A percentile compares a stretch with the other conserved stretches of the same genome.
Conservation (phyloP, 92 coral and sea anemone species). For the Siderastrea siderea region DNA sequence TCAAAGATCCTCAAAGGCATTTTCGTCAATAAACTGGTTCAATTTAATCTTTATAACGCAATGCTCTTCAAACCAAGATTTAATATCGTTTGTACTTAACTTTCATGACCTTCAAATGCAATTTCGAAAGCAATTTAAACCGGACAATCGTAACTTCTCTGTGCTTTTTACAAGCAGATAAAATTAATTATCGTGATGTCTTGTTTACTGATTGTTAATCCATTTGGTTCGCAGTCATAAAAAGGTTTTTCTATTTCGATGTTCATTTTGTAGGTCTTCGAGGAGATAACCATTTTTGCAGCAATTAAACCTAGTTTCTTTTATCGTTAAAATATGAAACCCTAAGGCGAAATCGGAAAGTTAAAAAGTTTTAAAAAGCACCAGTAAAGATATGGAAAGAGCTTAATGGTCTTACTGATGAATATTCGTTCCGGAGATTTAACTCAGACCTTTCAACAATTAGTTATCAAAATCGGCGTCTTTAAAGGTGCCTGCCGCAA, state of each 20-base stretch:
- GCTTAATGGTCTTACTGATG: constrained; percentile 3
- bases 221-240: not conserved
- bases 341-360: constrained; percentile 1
- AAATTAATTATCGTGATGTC: not conserved
- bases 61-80: not conserved
- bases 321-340: not conserved
- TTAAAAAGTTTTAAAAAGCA: not conserved
- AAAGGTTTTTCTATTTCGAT: not conserved
- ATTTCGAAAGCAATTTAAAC: constrained; percentile 24
- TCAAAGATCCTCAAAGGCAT: constrained; percentile 10
- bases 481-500: constrained; percentile 2
- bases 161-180: not conserved
- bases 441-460: constrained; percentile 20
- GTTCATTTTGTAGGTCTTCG: not conserved
- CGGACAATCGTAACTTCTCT: not conserved
- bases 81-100: not conserved
- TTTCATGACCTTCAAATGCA: not conserved
- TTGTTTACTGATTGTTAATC: not conserved
- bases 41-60: not conserved
- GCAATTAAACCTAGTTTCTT: not conserved
- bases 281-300: not conserved
- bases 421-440: constrained; percentile 18
- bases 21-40: constrained; percentile 11
- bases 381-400: not conserved
- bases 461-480: constrained; percentile 4